A percentile compares a stretch with the other conserved stretches of the same genome.
Conservation (phyloP, 2,113 vertebrate species). For the Collichthys lucidus region DNA sequence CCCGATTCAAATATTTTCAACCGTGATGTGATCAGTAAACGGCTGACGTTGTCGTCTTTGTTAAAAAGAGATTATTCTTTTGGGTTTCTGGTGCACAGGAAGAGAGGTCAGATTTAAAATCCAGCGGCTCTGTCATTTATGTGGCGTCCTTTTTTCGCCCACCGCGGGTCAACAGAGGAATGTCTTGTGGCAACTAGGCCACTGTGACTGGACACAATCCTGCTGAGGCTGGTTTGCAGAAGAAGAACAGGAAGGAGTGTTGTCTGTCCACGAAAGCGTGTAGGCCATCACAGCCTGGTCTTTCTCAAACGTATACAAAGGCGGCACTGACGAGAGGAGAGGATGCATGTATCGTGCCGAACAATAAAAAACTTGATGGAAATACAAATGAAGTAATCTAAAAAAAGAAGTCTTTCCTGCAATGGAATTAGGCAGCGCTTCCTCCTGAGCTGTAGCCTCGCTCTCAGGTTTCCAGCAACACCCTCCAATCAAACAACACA, state of each 20-base stretch:
- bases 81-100: conserved; percentile 41
- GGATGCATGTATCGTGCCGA: not conserved
- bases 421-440: conserved; percentile 15
- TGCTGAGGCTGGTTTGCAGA: conserved; percentile 38
- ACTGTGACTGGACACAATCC: conserved; percentile 76
- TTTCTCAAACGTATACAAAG: conserved; percentile 69
- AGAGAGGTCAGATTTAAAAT: conserved; percentile 72
- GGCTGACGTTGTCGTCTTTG: conserved; percentile 40
- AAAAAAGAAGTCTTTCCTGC: conserved; percentile 16
- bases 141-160: conserved; percentile 59
- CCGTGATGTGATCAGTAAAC: conserved; percentile 34
- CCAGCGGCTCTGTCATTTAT: conserved; percentile 31
- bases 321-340: conserved; percentile 51
- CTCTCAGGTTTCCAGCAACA: conserved; percentile 59
- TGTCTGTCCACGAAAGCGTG: conserved; percentile 27
- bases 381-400: conserved; percentile 3
- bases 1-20: conserved; percentile 42
- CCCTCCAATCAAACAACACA: conserved; percentile 65
- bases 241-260: conserved; percentile 46
- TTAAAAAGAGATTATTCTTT: conserved; percentile 53
- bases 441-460: conserved; percentile 25
- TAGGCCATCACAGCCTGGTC: conserved; percentile 60
- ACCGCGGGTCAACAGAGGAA: conserved; percentile 71
- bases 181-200: conserved; percentile 55
- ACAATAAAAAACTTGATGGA: not conserved